Conservation (phyloP, 2,888 invertebrate species). For the Hypena proboscidalis region DNA sequence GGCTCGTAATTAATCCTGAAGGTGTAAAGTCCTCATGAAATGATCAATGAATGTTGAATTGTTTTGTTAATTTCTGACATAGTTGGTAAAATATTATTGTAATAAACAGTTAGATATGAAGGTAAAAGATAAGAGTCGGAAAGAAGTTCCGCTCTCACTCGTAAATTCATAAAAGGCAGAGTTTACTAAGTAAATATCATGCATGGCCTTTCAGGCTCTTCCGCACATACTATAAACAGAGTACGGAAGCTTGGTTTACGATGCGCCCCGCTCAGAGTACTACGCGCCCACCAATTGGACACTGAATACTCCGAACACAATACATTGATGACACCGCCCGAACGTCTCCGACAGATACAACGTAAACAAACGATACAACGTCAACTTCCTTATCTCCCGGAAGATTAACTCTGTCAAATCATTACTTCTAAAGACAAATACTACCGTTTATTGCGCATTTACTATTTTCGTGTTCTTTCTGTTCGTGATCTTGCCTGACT, state of each 20-base stretch:
- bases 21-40: no score
- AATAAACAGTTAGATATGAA: not conserved
- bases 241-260: slow-evolving; percentile 68
- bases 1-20: no score
- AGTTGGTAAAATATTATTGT: not conserved
- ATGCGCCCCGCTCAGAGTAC: slow-evolving; percentile 44
- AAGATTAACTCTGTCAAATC: slow-evolving; percentile 55
- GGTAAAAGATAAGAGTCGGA: slow-evolving; percentile 20
- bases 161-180: slow-evolving; percentile 54
- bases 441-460: slow-evolving; percentile 27
- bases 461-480: slow-evolving; percentile 18
- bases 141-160: slow-evolving; percentile 43
- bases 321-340: slow-evolving; percentile 48
- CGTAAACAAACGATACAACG: slow-evolving; percentile 53
- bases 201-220: slow-evolving; percentile 70
- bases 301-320: slow-evolving; percentile 41
- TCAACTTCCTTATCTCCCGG: slow-evolving; percentile 71
- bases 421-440: slow-evolving; percentile 43
- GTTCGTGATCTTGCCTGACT: not conserved
- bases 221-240: slow-evolving; percentile 77
- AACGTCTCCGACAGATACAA: slow-evolving; percentile 40
- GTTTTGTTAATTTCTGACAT: not conserved
- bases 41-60: no score
- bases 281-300: slow-evolving; percentile 49
- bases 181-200: slow-evolving; percentile 60